Percentiles rank a stretch among this genome's conserved stretches.
Evolutionary conservation across 2,113 vertebrate species (phyloP).

Genomic region (Mustelus asterias): DNA sequence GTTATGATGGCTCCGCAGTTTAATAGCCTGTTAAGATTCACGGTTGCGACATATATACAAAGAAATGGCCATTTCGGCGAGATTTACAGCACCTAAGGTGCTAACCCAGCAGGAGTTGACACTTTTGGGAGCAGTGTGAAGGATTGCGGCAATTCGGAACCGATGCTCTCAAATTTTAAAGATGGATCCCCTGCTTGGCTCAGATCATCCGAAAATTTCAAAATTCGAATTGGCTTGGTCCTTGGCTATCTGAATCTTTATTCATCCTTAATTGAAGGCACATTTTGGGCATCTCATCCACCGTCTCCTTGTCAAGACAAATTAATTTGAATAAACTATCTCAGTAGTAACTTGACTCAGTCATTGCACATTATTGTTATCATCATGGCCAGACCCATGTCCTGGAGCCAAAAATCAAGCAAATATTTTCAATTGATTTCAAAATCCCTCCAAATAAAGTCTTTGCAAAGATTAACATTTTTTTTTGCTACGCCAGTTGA

Average conservation of each 20-base stretch:
- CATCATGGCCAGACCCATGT: background rate
- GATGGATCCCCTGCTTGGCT: background rate
- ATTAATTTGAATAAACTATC: conserved; percentile 9
- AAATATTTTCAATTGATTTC: background rate
- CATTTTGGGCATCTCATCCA: background rate
- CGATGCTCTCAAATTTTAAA: background rate
- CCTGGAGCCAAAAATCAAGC: background rate
- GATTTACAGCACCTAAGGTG: background rate
- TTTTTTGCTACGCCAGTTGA: background rate
- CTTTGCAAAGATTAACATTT: background rate
- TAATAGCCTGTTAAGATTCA: conserved; percentile 10
- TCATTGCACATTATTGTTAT: background rate
- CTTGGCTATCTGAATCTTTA: background rate
- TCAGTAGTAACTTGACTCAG: background rate
- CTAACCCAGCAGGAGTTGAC: background rate
- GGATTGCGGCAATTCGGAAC: background rate
- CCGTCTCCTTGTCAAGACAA: background rate
- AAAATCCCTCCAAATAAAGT: background rate
- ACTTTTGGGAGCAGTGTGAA: background rate
- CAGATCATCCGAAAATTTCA: background rate
- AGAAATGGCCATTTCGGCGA: background rate
- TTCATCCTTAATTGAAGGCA: background rate
- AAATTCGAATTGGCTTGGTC: background rate
- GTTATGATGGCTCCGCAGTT: background rate
- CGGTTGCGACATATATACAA: background rate